Evolutionary conservation across 2,113 vertebrate genomes (phyloP), one percentile per base, ranked within the genome.

Genomic region (Oncorhynchus nerka): DNA sequence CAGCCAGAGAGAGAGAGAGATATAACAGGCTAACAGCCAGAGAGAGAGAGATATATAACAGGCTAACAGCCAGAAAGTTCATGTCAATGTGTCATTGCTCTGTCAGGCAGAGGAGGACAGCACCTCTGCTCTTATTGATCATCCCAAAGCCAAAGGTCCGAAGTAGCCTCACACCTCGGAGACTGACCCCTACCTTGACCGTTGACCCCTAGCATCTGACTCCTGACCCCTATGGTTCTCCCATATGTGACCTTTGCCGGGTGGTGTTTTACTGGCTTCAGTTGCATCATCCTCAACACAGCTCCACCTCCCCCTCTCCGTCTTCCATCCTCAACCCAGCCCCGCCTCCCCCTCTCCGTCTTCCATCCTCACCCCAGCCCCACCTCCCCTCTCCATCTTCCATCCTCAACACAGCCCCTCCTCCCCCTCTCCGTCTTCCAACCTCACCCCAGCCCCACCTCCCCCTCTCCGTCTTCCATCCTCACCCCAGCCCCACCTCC

Each of bases 61-160:
- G 28, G 28, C 28, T 28, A 28, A 28, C 28, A 28, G 12, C 49
- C 49, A 24, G 28, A 15, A 26, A 20, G 19, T 59, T 20, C 79
- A 89, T 89, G 48, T 26, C 22, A 66, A 66, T 45, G 68, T 48
- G 9, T 0, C 20, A 70, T 92, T 91, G 89, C 94, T 93, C 77
- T 89, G 83, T 22, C 86, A 83, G 77, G 84, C 82, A 55, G 89
- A 86, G 90, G 87, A 88, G 89, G 87, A 84, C 85, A 85, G 82
- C 86, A 86, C 90, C 89, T 89, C 86, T 93, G 92, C 92, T 93
- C 85, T 70, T 95, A 97, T 97, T 92, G 95, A 97, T 97, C 91
- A 77, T 80, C 91, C 93, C 91, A 95, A 95, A 93, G 93, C 93
- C 94, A 93, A 93, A 94, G 90, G 94, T 93, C 94, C 90, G 92